Evolutionary conservation across 2,888 invertebrate genomes (phyloP).

Genomic region (Ectemnius cavifrons): DNA sequence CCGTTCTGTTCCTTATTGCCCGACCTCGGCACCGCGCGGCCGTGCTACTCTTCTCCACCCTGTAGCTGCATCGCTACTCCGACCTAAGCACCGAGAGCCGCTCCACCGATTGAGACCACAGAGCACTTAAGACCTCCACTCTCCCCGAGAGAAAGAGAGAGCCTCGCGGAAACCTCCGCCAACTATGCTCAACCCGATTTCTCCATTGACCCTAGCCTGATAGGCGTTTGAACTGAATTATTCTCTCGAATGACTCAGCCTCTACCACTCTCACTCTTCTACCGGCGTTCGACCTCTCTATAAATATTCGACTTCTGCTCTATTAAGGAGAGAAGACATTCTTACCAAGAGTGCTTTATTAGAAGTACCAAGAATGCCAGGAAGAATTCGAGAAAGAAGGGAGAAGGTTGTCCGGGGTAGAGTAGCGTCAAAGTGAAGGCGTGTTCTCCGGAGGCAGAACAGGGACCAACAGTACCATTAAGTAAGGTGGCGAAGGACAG

Average conservation of each 20-base stretch:
- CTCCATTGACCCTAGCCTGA: constrained; percentile 54
- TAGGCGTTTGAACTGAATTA: constrained; percentile 50
- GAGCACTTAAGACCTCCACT: constrained; percentile 50
- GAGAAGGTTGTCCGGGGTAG: neutral
- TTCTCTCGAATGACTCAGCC: constrained; percentile 25
- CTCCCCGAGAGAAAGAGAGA: constrained; percentile 12
- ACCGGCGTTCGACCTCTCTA: neutral
- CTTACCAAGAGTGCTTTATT: too few species aligned
- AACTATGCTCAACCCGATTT: constrained; percentile 55
- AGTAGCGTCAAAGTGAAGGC: neutral
- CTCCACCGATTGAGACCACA: constrained; percentile 59
- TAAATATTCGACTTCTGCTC: neutral
- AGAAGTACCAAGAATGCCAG: too few species aligned
- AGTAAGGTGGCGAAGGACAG: constrained; percentile 55
- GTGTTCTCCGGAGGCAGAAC: neutral
- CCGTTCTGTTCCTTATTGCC: constrained; percentile 74
- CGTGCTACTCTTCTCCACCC: constrained; percentile 46
- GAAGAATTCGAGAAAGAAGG: too few species aligned
- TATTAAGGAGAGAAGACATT: too few species aligned
- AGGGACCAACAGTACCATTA: constrained; percentile 53
- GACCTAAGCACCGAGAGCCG: constrained; percentile 5
- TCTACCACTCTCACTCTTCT: neutral
- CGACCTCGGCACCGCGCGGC: constrained; percentile 55
- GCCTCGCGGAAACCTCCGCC: constrained; percentile 33
- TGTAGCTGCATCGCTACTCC: constrained; percentile 29